These are phyloP conservation scores for Mercenaria mercenaria DNA, from an alignment of 1,140 invertebrate species.

Conservation along the genomic window DNA sequence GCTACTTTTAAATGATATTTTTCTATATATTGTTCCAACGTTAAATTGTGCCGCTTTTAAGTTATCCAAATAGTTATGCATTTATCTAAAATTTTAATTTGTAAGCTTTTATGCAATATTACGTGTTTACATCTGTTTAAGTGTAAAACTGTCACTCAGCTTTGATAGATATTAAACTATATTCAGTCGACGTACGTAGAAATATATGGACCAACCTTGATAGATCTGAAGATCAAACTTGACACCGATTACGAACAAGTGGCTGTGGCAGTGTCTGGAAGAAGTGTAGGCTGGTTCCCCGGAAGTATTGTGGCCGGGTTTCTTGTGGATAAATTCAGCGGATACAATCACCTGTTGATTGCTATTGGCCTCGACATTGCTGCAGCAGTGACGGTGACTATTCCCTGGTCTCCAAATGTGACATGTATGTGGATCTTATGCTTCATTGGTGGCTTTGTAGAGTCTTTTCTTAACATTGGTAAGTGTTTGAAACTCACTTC, in stretches of 20 bases:
- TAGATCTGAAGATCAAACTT: conserved; percentile 66
- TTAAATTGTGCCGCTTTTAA: too few relatives aligned
- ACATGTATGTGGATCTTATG: conserved; percentile 67
- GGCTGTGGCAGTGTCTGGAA: conserved; percentile 68
- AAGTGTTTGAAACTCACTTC: too few relatives aligned
- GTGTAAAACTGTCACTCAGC: too few relatives aligned
- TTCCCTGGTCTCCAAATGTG: conserved; percentile 57
- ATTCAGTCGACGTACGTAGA: conserved; percentile 72
- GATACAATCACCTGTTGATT: conserved; percentile 71
- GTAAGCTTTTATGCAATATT: too few relatives aligned
- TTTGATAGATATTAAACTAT: too few relatives aligned
- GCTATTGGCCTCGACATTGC: conserved; percentile 57
- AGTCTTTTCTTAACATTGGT: conserved; percentile 75
- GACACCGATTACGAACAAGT: conserved; percentile 68
- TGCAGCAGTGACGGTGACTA: conserved; percentile 52
- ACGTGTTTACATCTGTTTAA: too few relatives aligned
- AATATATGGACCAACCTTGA: conserved; percentile 72
- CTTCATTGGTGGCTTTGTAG: conserved; percentile 69
- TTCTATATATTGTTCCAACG: too few relatives aligned
- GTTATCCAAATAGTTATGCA: too few relatives aligned
- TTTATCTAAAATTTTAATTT: too few relatives aligned
- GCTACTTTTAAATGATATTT: too few relatives aligned
- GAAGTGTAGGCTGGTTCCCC: conserved; percentile 70
- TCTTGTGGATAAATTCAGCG: conserved; percentile 65
- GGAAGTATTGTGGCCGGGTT: conserved; percentile 64